Evolutionary conservation across 2,797 vertebrate species (phyloP).

Genomic region (Acanthornis magna): DNA sequence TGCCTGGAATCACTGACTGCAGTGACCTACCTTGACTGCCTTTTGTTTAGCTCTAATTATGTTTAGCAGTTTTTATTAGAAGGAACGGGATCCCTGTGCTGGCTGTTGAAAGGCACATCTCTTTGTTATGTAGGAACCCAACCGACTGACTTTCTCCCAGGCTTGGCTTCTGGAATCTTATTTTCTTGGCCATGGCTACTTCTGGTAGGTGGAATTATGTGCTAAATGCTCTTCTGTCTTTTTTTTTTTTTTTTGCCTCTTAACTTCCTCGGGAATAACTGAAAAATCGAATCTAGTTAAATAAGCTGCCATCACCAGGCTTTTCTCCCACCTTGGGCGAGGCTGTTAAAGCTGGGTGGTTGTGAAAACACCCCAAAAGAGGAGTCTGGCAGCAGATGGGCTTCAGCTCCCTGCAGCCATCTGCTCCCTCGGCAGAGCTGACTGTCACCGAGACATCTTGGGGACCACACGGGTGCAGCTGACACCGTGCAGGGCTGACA

Average conservation of each 20-base stretch:
- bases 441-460: not conserved
- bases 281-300: not conserved
- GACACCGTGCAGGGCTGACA: not conserved
- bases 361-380: not conserved
- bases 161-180: slow-evolving; percentile 33
- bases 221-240: not conserved
- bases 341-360: not conserved
- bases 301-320: not conserved
- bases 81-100: not conserved
- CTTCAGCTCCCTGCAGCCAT: slow-evolving; percentile 19
- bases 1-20: not conserved
- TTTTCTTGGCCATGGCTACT: slow-evolving; percentile 77
- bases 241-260: not conserved
- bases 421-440: slow-evolving; percentile 17
- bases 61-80: not conserved
- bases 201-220: slow-evolving; percentile 71
- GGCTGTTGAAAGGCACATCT: not conserved
- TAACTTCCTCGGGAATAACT: not conserved
- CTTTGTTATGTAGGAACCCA: slow-evolving; percentile 41
- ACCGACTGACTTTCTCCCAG: slow-evolving; percentile 3
- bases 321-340: not conserved
- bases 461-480: not conserved
- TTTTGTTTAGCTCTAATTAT: not conserved
- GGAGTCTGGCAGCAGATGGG: slow-evolving; percentile 29
- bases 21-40: not conserved